phyloP scores from a whole-genome alignment of 1,140 invertebrate genomes.

The Neodiprion virginianus region DNA sequence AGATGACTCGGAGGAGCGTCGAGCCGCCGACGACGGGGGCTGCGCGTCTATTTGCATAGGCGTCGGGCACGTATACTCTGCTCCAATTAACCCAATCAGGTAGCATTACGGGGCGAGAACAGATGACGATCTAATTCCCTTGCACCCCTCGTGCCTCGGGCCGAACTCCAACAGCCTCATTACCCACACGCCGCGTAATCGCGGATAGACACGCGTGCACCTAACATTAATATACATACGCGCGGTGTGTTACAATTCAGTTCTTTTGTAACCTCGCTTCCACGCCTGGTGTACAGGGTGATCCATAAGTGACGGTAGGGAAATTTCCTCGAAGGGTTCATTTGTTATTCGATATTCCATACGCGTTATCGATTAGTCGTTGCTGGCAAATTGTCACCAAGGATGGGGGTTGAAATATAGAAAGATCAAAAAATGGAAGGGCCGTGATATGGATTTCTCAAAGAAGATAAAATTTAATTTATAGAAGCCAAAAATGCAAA shows the following conservation, averaged over 20 bases:
- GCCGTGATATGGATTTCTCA: too few relatives aligned
- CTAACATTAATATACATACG: background rate
- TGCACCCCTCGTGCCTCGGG: slow-evolving; percentile 17
- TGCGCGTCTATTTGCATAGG: too few relatives aligned
- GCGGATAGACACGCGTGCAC: background rate
- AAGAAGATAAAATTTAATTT: too few relatives aligned
- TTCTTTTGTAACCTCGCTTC: too few relatives aligned
- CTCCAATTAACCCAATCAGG: slow-evolving; percentile 49
- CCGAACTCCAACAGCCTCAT: background rate
- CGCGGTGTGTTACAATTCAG: background rate
- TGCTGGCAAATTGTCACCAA: too few relatives aligned
- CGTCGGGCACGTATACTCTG: slow-evolving; percentile 6
- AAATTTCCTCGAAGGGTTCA: background rate
- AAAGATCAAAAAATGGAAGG: too few relatives aligned
- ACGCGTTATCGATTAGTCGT: background rate
- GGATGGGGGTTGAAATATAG: too few relatives aligned
- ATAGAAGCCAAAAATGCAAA: too few relatives aligned
- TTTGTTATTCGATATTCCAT: background rate
- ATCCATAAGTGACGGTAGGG: too few relatives aligned
- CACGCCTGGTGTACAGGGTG: too few relatives aligned
- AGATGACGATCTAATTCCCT: slow-evolving; percentile 51
- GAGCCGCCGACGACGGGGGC: too few relatives aligned
- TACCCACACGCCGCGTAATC: background rate
- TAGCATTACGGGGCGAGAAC: slow-evolving; percentile 41
- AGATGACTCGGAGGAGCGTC: too few relatives aligned